A percentile compares a stretch with the other conserved stretches of the same genome.
These are phyloP conservation scores for Phoebastria nigripes DNA, from an alignment of 2,797 vertebrate species.

Conservation along the genomic window DNA sequence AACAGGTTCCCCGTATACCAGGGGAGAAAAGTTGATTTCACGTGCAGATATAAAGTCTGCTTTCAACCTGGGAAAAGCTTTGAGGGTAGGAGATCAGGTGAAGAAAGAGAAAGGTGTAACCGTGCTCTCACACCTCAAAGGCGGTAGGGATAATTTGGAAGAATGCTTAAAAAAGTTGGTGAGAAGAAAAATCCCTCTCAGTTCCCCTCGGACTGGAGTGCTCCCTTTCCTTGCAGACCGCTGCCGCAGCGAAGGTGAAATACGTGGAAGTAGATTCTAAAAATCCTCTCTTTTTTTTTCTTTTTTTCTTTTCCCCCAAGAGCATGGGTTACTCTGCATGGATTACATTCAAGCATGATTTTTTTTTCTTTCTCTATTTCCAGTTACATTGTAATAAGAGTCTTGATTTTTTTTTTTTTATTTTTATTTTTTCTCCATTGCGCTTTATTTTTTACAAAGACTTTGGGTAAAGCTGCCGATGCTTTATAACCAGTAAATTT, in stretches of 20 bases:
- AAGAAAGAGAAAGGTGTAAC: not conserved
- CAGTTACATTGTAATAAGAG: not conserved
- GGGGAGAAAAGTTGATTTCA: not conserved
- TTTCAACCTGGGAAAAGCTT: not conserved
- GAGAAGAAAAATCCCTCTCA: too few species aligned
- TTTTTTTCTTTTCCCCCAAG: not conserved
- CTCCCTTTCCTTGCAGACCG: not conserved
- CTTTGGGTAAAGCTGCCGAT: not conserved
- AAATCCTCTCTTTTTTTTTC: not conserved
- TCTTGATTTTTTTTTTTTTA: not conserved
- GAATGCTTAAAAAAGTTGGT: too few species aligned
- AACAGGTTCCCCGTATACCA: accelerated
- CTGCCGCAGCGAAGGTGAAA: not conserved
- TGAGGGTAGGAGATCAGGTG: not conserved
- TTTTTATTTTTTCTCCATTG: not conserved
- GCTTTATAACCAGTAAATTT: too few species aligned
- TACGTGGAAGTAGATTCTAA: not conserved
- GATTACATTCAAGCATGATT: not conserved
- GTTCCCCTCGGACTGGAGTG: not conserved
- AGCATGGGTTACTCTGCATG: not conserved
- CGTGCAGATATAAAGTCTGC: accelerated
- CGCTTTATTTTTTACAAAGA: not conserved
- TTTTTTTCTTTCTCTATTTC: not conserved
- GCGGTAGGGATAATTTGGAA: not conserved
- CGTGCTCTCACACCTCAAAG: accelerated